Evolutionary conservation across 30 jellyfish, hydroid and myxozoan species (phyloP).

Genomic region (Sanderia malayensis): DNA sequence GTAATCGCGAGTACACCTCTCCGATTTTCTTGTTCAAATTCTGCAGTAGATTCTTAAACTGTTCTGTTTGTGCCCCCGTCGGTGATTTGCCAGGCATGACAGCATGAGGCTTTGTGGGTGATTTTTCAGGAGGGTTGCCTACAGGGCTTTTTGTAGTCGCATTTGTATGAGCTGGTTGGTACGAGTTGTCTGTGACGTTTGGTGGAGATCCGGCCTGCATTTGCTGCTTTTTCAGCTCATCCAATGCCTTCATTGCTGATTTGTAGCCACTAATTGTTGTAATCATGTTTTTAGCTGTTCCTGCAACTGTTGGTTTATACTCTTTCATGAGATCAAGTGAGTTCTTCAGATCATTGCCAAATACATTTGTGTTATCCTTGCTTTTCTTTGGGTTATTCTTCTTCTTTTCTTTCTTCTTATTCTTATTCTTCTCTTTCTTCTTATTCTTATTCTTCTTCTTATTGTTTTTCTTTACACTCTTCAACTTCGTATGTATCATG

Average conservation of each 20-base stretch:
- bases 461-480: constrained; percentile 38
- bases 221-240: constrained; percentile 39
- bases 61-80: constrained; percentile 63
- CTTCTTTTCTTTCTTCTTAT: too few species aligned
- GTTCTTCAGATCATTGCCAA: constrained; percentile 38
- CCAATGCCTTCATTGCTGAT: constrained; percentile 61
- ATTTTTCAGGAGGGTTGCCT: not conserved
- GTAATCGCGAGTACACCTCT: constrained; percentile 72
- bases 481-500: constrained; percentile 51
- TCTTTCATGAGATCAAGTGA: constrained; percentile 42
- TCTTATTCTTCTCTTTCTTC: constrained; percentile 15
- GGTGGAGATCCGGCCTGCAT: constrained; percentile 17
- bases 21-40: constrained; percentile 86
- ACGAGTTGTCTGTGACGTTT: not conserved
- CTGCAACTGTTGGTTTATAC: constrained; percentile 59
- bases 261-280: constrained; percentile 54
- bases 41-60: constrained; percentile 65
- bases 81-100: constrained; percentile 56
- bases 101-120: constrained; percentile 63
- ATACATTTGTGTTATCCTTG: not conserved
- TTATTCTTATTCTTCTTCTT: constrained; percentile 13
- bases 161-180: constrained; percentile 8
- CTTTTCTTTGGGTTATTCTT: constrained; percentile 3
- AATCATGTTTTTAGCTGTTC: constrained; percentile 38
- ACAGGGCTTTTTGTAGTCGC: constrained; percentile 4